Base-by-base conservation (phyloP, 2,113 vertebrate genomes). In the Mesocricetus auratus region DNA sequence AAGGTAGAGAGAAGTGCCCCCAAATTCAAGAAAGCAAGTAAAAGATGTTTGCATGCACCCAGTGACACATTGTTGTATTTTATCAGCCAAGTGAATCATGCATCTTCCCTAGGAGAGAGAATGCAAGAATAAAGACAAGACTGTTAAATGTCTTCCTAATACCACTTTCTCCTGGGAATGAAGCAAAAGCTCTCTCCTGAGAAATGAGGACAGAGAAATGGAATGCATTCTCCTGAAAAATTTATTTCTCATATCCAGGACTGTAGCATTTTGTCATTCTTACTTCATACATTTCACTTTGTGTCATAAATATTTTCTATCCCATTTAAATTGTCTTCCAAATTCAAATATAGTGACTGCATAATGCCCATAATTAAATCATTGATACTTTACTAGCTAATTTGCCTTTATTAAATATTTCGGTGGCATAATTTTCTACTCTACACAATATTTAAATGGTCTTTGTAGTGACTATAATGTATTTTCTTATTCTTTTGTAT, bases 321-420 rank as follows among this genome's bases (percentile, higher is more conserved):
- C 9, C 47, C 64, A 77, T 86, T 95, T 95, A 56, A 9, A 89
- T 75, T 90, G 9, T 62, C 85, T 92, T 86, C n/a, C 62, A 90
- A 93, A 89, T 83, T 47, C 58, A 74, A 92, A 85, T 60, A 36
- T 62, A 92, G 74, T 90, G 62, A 95, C n/a, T 69, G 0, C 19
- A 89, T 86, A 86, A 90, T 91, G 36, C 39, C 86, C 47, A 82
- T 73, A 36, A 68, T 82, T 73, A 91, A 64, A 50, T 86, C 36
- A 83, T 83, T 83, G 78, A 64, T 74, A 58, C 13, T 66, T 95
- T 71, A 50, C 56, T 88, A 95, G 79, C 71, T 90, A 94, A 62
- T 85, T 93, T 81, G 56, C 62, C 36, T 89, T 91, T 93, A 96
- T 86, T 92, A 94, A 96, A 97, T 92, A 96, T 94, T 95, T 66